Evolutionary conservation across 2,113 vertebrate genomes (phyloP).

Genomic region (Erythrocercus mccallii): DNA sequence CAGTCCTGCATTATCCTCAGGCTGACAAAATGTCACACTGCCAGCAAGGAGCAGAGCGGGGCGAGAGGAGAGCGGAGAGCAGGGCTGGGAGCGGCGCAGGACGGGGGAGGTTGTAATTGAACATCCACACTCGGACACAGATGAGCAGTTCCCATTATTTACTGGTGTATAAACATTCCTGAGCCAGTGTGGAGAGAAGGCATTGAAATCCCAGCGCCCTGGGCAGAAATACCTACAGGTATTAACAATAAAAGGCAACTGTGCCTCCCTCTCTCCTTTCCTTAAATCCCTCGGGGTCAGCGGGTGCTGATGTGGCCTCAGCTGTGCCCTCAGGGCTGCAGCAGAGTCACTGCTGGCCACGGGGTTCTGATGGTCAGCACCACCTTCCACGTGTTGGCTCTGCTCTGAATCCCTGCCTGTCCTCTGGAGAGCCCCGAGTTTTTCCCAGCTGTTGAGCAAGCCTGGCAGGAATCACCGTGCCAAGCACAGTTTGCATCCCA

Average conservation of each 20-base stretch:
- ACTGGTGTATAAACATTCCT: neutral
- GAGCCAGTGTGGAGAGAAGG: neutral
- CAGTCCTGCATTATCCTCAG: neutral
- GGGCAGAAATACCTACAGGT: neutral
- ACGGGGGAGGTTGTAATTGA: neutral
- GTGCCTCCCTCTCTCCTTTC: neutral
- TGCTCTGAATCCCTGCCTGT: neutral
- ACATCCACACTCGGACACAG: neutral
- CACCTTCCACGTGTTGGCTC: neutral
- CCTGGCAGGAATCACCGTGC: neutral
- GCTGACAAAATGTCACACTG: neutral
- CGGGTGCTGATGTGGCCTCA: neutral
- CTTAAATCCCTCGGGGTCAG: neutral
- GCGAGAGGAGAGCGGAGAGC: neutral
- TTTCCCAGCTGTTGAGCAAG: neutral
- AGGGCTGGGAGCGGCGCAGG: neutral
- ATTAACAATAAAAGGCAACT: neutral
- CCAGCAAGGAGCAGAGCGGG: neutral
- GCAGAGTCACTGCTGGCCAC: neutral
- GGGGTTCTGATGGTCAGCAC: neutral
- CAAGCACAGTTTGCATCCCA: neutral
- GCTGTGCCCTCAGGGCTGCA: neutral
- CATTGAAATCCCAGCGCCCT: neutral
- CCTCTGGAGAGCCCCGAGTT: neutral
- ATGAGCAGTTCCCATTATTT: slow-evolving; percentile 9